Conservation (phyloP, 2,888 invertebrate genomes). For the Cephus rjabovi region DNA sequence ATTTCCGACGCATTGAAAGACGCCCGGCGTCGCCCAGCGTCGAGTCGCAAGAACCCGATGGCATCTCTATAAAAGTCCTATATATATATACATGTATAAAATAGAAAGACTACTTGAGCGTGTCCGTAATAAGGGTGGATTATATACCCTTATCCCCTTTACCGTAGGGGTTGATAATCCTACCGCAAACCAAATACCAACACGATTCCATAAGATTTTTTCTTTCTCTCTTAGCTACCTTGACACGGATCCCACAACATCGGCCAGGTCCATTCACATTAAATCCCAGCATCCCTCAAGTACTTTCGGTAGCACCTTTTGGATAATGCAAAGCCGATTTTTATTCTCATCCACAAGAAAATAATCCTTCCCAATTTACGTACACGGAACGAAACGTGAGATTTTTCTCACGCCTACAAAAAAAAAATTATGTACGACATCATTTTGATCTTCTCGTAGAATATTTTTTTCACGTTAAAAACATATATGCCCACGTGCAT, state of each 20-base stretch:
- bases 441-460: not conserved
- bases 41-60: constrained; percentile 7
- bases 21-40: not conserved
- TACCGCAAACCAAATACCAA: constrained; percentile 17
- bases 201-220: constrained; percentile 16
- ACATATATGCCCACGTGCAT: no score
- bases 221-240: constrained; percentile 17
- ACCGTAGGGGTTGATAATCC: constrained; percentile 16
- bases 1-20: constrained; percentile 8
- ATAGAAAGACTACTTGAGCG: constrained; percentile 17
- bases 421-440: not conserved
- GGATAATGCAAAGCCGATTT: not conserved
- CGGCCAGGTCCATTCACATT: not conserved
- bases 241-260: constrained; percentile 23
- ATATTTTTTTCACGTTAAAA: no score
- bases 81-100: not conserved
- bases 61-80: not conserved
- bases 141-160: constrained; percentile 9
- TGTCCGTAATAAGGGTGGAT: constrained; percentile 22
- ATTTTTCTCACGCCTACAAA: no score
- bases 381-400: no score
- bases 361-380: no score
- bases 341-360: no score
- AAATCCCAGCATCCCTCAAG: not conserved
- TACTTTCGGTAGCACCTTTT: not conserved